Base-by-base conservation (phyloP, 1,140 invertebrate genomes). In the Calosoma granatense region DNA sequence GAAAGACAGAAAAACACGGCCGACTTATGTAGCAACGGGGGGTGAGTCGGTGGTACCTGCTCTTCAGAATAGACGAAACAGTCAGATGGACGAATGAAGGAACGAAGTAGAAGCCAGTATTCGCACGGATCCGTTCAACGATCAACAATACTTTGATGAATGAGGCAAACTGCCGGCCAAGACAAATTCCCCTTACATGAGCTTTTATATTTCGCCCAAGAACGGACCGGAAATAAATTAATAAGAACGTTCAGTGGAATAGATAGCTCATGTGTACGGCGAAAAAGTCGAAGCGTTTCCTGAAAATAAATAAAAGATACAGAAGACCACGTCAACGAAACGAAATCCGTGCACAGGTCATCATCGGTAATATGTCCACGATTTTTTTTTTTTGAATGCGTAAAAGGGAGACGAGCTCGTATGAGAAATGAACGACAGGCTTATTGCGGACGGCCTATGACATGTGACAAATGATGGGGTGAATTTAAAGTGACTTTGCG, bases 241-340 rank as follows among this genome's bases (percentile, higher is more conserved):
- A 47, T 47, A 47, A 47, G 41, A 47, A 47, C 41, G 9, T 47
- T 17, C 15, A 17, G 41, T 4, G 41, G 17, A 47, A 47, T 17
- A 47, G 17, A 47, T 47, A 9, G 17, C 15, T 47, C 15, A 4
- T 47, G 41, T 12, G 6, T 3, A 12, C 17, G 9, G n/a, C n/a
- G 6, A 9, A 47, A 17, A 6, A 47, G 41, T 17, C n/a, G 9
- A 17, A 47, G 41, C 4, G 17, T 47, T 47, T 47, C 41, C 41
- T 4, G 41, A 17, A 47, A 47, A 47, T 47, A 47, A 47, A 47
- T 47, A 47, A 47, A 47, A 47, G 9, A 47, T 47, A 47, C 41
- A 47, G n/a, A 17, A 9, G 41, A 9, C 3, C 41, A 47, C 26
- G n/a, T 36, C 26, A 36, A 36, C 26, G n/a, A n/a, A 36, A 36